Conservation (phyloP, 2,113 vertebrate genomes). For the Hyaena hyaena region DNA sequence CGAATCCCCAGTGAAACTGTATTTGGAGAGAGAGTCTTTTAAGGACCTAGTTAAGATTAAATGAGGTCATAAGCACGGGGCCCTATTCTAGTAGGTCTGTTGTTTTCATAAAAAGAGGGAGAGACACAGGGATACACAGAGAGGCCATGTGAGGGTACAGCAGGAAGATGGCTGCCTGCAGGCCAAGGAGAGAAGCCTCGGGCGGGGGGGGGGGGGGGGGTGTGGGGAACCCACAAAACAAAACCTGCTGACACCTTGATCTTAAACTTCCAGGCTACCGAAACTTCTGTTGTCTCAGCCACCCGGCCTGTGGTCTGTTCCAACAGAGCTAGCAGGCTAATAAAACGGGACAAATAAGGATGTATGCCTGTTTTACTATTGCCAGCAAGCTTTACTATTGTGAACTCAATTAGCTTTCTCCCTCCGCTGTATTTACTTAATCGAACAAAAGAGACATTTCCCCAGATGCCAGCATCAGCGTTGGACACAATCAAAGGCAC, state of each 20-base stretch:
- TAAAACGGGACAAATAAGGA: not conserved
- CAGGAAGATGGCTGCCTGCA: not conserved
- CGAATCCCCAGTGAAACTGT: not conserved
- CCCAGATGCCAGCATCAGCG: not conserved
- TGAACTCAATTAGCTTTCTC: not conserved
- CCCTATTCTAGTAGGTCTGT: not conserved
- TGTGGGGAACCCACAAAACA: not conserved
- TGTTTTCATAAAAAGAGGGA: not conserved
- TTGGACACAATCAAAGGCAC: not conserved
- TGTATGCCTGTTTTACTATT: not conserved
- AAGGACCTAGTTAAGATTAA: not conserved
- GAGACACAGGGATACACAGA: not conserved
- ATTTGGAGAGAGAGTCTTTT: not conserved
- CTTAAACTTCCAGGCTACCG: not conserved
- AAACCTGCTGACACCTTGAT: not conserved
- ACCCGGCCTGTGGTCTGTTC: not conserved
- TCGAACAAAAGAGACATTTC: not conserved
- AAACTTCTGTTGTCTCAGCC: not conserved
- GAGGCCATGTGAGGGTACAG: not conserved
- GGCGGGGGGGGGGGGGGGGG: too few relatives aligned
- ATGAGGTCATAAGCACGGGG: not conserved
- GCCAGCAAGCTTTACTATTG: not conserved
- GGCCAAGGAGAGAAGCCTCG: not conserved
- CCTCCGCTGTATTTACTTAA: not conserved
- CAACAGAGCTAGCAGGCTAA: not conserved